phyloP scores from a whole-genome alignment of 2,888 invertebrate species.

The Cheilosia impressa region DNA sequence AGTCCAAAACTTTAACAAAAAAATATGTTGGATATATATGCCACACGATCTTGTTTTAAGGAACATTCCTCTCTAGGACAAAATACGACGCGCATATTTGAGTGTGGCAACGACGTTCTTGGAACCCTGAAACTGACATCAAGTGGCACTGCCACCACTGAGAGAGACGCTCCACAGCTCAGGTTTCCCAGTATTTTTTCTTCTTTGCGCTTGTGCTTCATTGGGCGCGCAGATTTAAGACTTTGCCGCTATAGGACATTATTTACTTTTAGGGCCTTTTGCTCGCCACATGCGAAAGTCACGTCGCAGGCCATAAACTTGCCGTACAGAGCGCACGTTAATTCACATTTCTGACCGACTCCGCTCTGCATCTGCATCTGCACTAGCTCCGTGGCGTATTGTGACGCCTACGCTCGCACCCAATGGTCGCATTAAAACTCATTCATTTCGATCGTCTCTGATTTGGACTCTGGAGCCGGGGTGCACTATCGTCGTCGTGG shows the following conservation, averaged over 20 bases:
- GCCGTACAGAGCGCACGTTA: constrained; percentile 41
- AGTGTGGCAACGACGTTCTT: not conserved
- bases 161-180: constrained; percentile 42
- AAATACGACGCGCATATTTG: not conserved
- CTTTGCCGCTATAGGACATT: constrained; percentile 63
- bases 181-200: constrained; percentile 29
- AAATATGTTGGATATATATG: too few species aligned
- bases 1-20: too few species aligned
- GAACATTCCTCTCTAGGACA: too few species aligned
- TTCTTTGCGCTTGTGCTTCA: not conserved
- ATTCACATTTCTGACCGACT: constrained; percentile 19
- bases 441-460: constrained; percentile 62
- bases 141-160: constrained; percentile 33
- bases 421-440: constrained; percentile 74
- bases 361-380: not conserved
- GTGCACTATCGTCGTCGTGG: constrained; percentile 49
- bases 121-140: not conserved
- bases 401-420: constrained; percentile 62
- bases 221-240: constrained; percentile 60
- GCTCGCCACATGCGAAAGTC: constrained; percentile 67
- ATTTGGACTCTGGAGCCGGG: constrained; percentile 64
- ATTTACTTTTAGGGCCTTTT: constrained; percentile 64
- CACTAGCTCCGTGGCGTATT: constrained; percentile 39
- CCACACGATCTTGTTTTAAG: too few species aligned
- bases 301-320: constrained; percentile 67